Evolutionary conservation across 2,888 invertebrate genomes (phyloP).

Genomic region (Tuta absoluta): DNA sequence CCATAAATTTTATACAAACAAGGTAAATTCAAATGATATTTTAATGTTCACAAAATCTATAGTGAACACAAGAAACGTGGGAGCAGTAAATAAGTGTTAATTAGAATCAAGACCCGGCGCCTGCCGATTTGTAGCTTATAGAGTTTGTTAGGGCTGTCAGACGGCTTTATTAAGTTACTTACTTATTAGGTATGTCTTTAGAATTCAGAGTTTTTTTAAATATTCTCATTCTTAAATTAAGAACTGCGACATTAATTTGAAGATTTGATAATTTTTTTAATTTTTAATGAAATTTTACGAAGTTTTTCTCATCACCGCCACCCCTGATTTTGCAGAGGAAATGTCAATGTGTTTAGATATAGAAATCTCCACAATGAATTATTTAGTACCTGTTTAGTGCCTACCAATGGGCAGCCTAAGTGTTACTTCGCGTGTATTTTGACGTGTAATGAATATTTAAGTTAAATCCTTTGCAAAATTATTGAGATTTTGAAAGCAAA

Average conservation of each 20-base stretch:
- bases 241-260: too few species aligned
- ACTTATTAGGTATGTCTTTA: too few species aligned
- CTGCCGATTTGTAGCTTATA: slow-evolving; percentile 22
- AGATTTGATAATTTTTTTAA: too few species aligned
- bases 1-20: background rate
- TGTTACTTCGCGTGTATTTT: slow-evolving; percentile 14
- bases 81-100: slow-evolving; percentile 27
- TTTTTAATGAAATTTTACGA: background rate
- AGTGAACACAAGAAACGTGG: slow-evolving; percentile 6
- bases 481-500: background rate
- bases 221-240: too few species aligned
- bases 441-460: background rate
- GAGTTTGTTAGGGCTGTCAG: background rate
- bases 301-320: background rate
- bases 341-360: slow-evolving; percentile 25
- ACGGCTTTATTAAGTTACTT: background rate
- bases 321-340: slow-evolving; percentile 19
- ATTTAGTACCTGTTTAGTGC: slow-evolving; percentile 16
- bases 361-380: slow-evolving; percentile 13
- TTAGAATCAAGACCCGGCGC: slow-evolving; percentile 24
- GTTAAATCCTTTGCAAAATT: background rate
- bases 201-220: too few species aligned
- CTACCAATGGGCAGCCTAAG: slow-evolving; percentile 3
- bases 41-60: slow-evolving; percentile 2
- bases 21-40: slow-evolving; percentile 5